A percentile compares a stretch with the other conserved stretches of the same genome.
Conservation (phyloP, 92 coral and sea anemone genomes). For the Parazoanthus darwini region DNA sequence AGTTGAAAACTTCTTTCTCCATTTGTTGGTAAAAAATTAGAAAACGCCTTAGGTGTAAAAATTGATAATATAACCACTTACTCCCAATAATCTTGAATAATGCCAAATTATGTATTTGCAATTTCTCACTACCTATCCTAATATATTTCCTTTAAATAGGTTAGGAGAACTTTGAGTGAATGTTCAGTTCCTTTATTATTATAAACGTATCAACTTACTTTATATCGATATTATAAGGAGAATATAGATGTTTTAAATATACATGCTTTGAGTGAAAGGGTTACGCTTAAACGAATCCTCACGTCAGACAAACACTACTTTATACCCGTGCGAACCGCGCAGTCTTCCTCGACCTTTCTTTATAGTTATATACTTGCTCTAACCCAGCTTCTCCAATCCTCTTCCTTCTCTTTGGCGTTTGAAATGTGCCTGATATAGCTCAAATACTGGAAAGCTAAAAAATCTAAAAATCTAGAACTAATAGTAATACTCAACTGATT, state of each 20-base stretch:
- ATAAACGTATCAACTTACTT: background rate
- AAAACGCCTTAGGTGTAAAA: slow-evolving; percentile 21
- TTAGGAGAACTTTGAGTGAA: slow-evolving; percentile 23
- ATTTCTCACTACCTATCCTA: slow-evolving; percentile 15
- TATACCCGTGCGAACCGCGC: slow-evolving; percentile 17
- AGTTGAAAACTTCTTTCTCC: slow-evolving; percentile 7
- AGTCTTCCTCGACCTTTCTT: slow-evolving; percentile 18
- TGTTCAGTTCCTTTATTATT: slow-evolving; percentile 7
- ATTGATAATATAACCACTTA: slow-evolving; percentile 12
- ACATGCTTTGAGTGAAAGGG: slow-evolving; percentile 27
- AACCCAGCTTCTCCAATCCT: slow-evolving; percentile 20
- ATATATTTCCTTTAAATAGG: slow-evolving; percentile 16
- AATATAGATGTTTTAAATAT: background rate
- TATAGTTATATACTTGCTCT: slow-evolving; percentile 17
- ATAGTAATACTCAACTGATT: slow-evolving; percentile 22
- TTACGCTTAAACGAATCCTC: background rate
- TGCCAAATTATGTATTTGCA: slow-evolving; percentile 21
- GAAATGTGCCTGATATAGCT: slow-evolving; percentile 22
- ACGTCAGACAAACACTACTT: slow-evolving; percentile 24
- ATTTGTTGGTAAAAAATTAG: slow-evolving; percentile 16
- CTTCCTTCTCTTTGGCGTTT: slow-evolving; percentile 18
- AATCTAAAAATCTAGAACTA: slow-evolving; percentile 15
- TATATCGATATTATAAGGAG: slow-evolving; percentile 6
- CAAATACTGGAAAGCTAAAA: slow-evolving; percentile 24
- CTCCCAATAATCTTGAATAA: slow-evolving; percentile 12